A percentile compares a stretch with the other conserved stretches of the same genome.
Conservation (phyloP, 2,888 invertebrate species). For the Aspidiotus destructor region DNA sequence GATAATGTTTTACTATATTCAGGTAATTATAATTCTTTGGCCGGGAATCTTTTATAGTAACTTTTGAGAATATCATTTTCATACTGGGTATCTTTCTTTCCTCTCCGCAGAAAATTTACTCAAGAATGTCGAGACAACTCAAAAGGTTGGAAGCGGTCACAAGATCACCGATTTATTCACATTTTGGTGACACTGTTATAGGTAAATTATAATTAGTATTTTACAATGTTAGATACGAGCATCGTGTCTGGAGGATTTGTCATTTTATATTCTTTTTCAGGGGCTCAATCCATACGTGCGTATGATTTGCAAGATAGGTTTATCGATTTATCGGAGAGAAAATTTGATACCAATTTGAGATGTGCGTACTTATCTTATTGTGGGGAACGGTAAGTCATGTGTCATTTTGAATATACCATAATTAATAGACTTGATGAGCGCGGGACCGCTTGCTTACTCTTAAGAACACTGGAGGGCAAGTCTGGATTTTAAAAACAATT, state of each 20-base stretch:
- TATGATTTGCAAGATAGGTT: conserved; percentile 73
- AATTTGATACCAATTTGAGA: conserved; percentile 85
- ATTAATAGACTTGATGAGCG: no score
- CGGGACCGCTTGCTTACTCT: no score
- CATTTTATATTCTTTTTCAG: conserved; percentile 37
- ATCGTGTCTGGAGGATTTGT: no score
- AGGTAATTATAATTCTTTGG: no score
- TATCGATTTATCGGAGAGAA: conserved; percentile 73
- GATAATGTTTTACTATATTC: no score
- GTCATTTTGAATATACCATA: neutral
- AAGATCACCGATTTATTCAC: conserved; percentile 92
- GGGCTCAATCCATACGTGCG: conserved; percentile 72
- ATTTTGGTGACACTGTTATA: conserved; percentile 74
- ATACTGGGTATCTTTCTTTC: conserved; percentile 35
- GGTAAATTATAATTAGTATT: neutral
- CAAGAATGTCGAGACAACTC: conserved; percentile 83
- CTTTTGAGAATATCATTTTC: no score
- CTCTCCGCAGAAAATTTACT: conserved; percentile 93
- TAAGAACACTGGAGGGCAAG: no score
- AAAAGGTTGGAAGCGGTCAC: conserved; percentile 89
- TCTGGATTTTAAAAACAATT: no score
- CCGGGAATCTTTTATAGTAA: no score
- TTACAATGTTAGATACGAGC: no score
- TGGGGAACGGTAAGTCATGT: conserved; percentile 56
- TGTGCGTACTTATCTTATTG: conserved; percentile 88